Base-by-base conservation (phyloP, 2,797 vertebrate genomes). In the Lithobates pipiens region DNA sequence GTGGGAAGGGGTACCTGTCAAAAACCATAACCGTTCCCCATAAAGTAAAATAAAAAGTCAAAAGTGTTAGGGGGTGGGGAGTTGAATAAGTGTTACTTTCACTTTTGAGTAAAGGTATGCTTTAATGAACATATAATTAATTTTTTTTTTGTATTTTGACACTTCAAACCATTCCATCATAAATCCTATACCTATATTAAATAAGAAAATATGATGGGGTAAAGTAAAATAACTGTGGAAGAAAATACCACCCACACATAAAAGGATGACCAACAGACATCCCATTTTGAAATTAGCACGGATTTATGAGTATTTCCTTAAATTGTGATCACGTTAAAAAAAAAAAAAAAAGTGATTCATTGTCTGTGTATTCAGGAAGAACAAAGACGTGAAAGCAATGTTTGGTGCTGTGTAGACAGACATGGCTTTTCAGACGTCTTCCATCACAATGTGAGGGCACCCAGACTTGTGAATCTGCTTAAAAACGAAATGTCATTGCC, bases 331-430 rank as follows among this genome's bases (percentile, higher is more conserved):
- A 61, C 63, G 44, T 80, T 61, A 61, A 3, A 18, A 5, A 23
- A 61, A 61, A 61, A 61, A 85, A 61, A 85, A 78, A 85, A 85
- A 85, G 76, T 85, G 84, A 85, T 85, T 85, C 84, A 85, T 76
- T 80, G 84, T 85, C 84, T 85, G 72, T 80, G 61, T 85, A 85
- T 85, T 81, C 65, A 36, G 50, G 44, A 29, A 76, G 76, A 84
- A 84, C 76, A 84, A 84, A 84, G 76, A 29, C 61, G n/a, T 73
- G 76, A 73, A 25, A 84, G 76, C 42, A 72, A 23, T 11, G 42
- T 65, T 39, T 70, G 82, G 39, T 57, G 34, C 39, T 50, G 73
- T 76, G 63, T 39, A 76, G 82, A 84, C 83, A 84, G 84, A 80
- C 84, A 68, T 25, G 57, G 77, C 71, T 79, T 85, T 85, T 80